Evolutionary conservation across 2,113 vertebrate genomes (phyloP).

Genomic region (Lynx canadensis): DNA sequence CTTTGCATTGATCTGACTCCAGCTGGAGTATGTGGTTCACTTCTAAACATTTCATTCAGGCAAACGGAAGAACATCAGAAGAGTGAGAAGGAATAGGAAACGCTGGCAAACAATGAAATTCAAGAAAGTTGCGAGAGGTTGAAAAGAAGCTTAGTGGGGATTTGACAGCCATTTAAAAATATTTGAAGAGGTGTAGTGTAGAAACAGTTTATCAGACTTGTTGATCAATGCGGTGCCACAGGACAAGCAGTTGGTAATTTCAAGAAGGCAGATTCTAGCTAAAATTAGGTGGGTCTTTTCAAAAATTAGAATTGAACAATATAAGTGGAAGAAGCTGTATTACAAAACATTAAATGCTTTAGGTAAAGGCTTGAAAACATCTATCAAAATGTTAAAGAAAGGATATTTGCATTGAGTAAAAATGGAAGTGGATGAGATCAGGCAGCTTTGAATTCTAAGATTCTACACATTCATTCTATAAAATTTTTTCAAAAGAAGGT

Average conservation of each 20-base stretch:
- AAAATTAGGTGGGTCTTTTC: not conserved
- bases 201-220: not conserved
- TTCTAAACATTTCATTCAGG: not conserved
- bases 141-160: not conserved
- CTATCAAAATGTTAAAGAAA: not conserved
- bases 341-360: not conserved
- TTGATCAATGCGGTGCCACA: not conserved
- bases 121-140: not conserved
- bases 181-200: not conserved
- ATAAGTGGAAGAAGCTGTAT: not conserved
- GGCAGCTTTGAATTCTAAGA: not conserved
- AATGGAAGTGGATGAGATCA: not conserved
- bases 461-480: not conserved
- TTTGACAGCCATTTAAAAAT: not conserved
- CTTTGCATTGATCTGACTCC: not conserved
- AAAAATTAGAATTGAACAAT: not conserved
- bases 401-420: not conserved
- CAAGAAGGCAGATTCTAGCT: not conserved
- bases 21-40: not conserved
- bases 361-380: not conserved
- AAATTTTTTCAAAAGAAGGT: not conserved
- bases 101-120: not conserved
- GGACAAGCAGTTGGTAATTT: not conserved
- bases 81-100: not conserved
- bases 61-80: not conserved